phyloP scores from a whole-genome alignment of 2,888 invertebrate species.

The Auanema sp. region DNA sequence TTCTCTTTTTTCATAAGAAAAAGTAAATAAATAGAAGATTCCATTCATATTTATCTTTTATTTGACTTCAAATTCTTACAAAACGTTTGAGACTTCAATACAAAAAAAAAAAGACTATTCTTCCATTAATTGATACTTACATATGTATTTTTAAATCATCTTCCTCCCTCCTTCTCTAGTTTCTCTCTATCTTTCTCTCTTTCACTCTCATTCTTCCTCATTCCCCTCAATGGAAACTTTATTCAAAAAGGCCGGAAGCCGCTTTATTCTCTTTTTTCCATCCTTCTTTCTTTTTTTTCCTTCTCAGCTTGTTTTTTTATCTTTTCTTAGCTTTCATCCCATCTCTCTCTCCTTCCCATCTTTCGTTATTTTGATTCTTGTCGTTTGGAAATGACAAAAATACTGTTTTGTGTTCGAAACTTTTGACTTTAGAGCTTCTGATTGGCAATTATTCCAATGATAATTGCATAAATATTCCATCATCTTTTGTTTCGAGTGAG shows the following conservation, averaged over 20 bases:
- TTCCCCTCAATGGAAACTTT: constrained; percentile 1
- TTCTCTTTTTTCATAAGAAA: too few species aligned
- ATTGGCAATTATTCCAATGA: too few species aligned
- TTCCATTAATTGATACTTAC: too few species aligned
- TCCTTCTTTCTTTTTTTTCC: too few species aligned
- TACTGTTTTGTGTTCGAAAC: background rate
- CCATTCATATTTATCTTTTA: constrained; percentile 3
- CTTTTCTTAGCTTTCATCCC: too few species aligned
- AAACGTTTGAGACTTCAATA: constrained; percentile 1
- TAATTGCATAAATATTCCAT: too few species aligned
- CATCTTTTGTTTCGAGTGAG: too few species aligned
- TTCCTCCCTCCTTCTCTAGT: background rate
- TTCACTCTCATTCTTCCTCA: background rate
- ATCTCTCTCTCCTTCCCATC: constrained; percentile 3
- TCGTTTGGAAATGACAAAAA: background rate
- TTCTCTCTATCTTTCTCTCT: constrained; percentile 2
- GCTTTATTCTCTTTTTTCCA: too few species aligned
- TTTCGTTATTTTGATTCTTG: constrained; percentile 5
- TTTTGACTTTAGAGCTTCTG: too few species aligned
- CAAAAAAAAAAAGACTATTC: too few species aligned
- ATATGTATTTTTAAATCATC: background rate
- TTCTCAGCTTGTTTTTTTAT: too few species aligned
- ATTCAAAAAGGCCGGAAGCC: background rate
- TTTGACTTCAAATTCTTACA: constrained; percentile 5
- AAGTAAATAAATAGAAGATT: background rate